Evolutionary conservation across 2,888 invertebrate species (phyloP).

Genomic region (Cantharis lateralis): DNA sequence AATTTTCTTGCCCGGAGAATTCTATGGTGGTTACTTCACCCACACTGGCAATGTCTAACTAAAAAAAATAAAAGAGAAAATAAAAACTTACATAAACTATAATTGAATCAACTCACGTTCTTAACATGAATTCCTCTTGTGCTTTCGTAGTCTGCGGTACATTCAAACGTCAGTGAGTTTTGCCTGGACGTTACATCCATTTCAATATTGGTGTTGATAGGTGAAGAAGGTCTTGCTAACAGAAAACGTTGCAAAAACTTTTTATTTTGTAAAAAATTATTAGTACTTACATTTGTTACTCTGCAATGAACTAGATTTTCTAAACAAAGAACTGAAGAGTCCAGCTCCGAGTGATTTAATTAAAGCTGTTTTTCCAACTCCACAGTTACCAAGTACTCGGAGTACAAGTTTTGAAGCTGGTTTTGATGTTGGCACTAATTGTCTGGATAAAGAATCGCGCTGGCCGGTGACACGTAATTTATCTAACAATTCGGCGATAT

Average conservation of each 20-base stretch:
- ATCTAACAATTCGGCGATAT: constrained; percentile 70
- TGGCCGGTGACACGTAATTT: constrained; percentile 64
- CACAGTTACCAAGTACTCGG: constrained; percentile 72
- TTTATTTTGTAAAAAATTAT: not conserved
- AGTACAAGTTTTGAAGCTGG: constrained; percentile 67
- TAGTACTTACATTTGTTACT: constrained; percentile 55
- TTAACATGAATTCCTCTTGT: constrained; percentile 70
- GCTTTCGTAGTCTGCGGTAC: constrained; percentile 60
- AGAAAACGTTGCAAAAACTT: constrained; percentile 16
- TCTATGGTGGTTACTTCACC: constrained; percentile 75
- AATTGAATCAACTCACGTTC: constrained; percentile 54
- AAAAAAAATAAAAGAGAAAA: constrained; percentile 40
- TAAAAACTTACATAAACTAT: constrained; percentile 4
- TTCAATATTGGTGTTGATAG: constrained; percentile 60
- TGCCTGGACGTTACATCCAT: constrained; percentile 64
- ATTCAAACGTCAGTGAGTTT: constrained; percentile 64
- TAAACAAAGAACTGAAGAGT: constrained; percentile 68
- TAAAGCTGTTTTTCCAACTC: constrained; percentile 73
- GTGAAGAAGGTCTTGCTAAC: constrained; percentile 58
- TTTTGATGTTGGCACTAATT: constrained; percentile 65
- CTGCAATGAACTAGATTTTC: constrained; percentile 59
- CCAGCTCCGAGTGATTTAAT: constrained; percentile 70
- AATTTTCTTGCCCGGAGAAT: constrained; percentile 76
- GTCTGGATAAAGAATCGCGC: constrained; percentile 55
- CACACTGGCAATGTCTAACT: constrained; percentile 60